Evolutionary conservation across 1,140 invertebrate species (phyloP).

Genomic region (Nylanderia fulva): DNA sequence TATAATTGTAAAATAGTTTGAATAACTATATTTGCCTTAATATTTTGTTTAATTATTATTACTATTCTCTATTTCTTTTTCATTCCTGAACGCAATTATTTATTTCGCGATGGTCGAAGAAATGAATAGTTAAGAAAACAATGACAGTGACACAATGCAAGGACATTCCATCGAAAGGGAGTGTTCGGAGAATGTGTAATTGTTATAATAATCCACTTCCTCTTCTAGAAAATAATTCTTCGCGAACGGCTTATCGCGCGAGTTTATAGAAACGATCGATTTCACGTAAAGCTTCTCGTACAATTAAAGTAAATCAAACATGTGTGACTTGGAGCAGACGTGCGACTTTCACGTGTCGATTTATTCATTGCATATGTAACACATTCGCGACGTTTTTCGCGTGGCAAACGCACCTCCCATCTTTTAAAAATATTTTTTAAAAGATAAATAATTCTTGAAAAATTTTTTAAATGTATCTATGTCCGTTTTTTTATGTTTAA

Average conservation of each 20-base stretch:
- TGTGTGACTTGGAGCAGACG: background rate
- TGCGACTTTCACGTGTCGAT: slow-evolving; percentile 60
- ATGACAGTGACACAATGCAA: slow-evolving; percentile 35
- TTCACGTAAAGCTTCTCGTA: slow-evolving; percentile 28
- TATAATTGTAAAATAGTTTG: background rate
- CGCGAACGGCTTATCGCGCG: background rate
- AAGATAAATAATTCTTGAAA: too few relatives aligned
- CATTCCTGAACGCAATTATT: background rate
- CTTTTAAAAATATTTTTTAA: too few relatives aligned
- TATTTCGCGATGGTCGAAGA: background rate
- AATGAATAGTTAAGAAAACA: slow-evolving; percentile 34
- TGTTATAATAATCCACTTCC: slow-evolving; percentile 51
- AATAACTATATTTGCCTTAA: background rate
- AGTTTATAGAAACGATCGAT: slow-evolving; percentile 29
- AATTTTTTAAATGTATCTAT: too few relatives aligned
- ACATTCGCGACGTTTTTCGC: slow-evolving; percentile 38
- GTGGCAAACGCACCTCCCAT: too few relatives aligned
- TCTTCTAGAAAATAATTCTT: slow-evolving; percentile 4
- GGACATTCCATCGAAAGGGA: slow-evolving; percentile 47
- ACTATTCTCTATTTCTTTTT: background rate
- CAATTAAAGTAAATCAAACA: slow-evolving; percentile 59
- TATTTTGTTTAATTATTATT: background rate
- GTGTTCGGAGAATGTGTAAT: slow-evolving; percentile 1
- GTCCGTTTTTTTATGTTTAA: too few relatives aligned
- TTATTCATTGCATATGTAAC: slow-evolving; percentile 11